Evolutionary conservation across 2,797 vertebrate genomes (phyloP).

Genomic region (Chrysocyon brachyurus): DNA sequence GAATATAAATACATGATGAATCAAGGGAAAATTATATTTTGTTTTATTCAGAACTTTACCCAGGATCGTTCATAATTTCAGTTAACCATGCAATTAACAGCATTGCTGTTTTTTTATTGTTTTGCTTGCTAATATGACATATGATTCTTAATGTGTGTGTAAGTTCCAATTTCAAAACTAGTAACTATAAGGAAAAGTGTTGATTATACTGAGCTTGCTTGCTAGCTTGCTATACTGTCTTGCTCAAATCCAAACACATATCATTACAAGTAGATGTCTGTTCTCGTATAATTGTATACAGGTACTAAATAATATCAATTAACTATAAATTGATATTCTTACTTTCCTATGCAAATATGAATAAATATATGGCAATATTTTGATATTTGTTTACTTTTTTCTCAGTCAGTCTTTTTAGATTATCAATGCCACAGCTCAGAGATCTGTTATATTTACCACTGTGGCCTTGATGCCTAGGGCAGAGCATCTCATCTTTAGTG

Average conservation of each 20-base stretch:
- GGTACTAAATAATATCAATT: not conserved
- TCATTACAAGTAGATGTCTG: not conserved
- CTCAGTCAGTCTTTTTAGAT: not conserved
- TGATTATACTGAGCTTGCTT: not conserved
- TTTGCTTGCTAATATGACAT: not conserved
- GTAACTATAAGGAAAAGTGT: not conserved
- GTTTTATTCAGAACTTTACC: not conserved
- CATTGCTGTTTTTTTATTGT: not conserved
- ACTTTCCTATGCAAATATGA: not conserved
- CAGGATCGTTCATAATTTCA: not conserved
- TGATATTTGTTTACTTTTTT: not conserved
- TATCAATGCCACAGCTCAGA: not conserved
- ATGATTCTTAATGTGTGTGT: not conserved
- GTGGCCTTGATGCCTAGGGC: too few relatives aligned
- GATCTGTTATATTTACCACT: not conserved
- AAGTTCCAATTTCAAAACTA: slow-evolving; percentile 5
- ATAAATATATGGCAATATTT: not conserved
- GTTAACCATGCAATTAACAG: not conserved
- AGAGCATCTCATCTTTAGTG: not conserved
- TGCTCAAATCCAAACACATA: not conserved
- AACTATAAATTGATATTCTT: not conserved
- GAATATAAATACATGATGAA: not conserved
- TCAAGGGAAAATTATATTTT: not conserved
- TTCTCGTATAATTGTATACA: not conserved
- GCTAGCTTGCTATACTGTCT: not conserved